Conservation (phyloP, 2,797 vertebrate genomes). For the Cygnus olor region DNA sequence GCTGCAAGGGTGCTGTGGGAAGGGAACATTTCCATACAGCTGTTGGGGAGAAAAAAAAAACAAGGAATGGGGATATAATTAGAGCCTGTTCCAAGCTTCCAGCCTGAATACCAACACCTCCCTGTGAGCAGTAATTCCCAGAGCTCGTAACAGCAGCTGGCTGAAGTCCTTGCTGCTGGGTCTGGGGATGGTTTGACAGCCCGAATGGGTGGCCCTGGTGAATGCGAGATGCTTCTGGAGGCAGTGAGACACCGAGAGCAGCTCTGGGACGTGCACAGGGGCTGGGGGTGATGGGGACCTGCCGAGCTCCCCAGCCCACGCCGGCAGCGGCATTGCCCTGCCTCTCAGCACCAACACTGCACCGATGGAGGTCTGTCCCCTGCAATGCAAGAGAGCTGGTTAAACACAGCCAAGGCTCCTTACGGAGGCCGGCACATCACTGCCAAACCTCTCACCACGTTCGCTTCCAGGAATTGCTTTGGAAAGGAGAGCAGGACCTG, state of each 20-base stretch:
- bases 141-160: neutral
- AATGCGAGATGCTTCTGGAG: neutral
- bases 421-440: rapidly evolving
- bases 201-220: neutral
- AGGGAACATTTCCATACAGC: neutral
- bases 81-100: slow-evolving; percentile 1
- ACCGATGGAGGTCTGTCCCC: neutral
- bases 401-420: neutral
- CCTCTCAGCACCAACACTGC: no score
- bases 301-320: rapidly evolving
- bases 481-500: neutral
- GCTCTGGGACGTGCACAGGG: rapidly evolving
- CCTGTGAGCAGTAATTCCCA: neutral
- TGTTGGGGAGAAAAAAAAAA: rapidly evolving
- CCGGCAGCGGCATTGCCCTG: neutral
- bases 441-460: neutral
- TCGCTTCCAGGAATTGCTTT: neutral
- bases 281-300: rapidly evolving
- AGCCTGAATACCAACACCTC: slow-evolving; percentile 42
- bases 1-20: rapidly evolving
- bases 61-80: neutral
- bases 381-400: neutral
- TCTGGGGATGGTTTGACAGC: neutral
- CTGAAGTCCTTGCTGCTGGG: neutral
- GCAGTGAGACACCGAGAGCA: neutral